Conservation (phyloP, 2,888 invertebrate species). For the Amphipoea oculea region DNA sequence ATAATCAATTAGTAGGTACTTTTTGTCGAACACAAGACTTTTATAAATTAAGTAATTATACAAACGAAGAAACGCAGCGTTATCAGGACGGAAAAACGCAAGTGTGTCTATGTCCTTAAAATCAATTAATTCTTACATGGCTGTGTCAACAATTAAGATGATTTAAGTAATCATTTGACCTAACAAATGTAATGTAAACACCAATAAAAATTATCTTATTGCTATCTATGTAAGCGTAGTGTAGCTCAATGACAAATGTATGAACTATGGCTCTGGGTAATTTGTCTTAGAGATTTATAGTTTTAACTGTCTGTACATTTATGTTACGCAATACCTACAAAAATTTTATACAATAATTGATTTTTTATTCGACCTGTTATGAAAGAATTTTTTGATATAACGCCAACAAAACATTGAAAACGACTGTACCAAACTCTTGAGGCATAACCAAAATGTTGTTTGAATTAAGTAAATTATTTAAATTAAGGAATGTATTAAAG, state of each 20-base stretch:
- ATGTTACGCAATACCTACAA: not conserved
- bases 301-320: not conserved
- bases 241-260: slow-evolving; percentile 29
- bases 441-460: no score
- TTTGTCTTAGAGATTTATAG: slow-evolving; percentile 21
- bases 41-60: no score
- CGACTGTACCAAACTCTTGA: no score
- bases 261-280: slow-evolving; percentile 21
- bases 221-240: slow-evolving; percentile 16
- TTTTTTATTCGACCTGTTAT: no score
- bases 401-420: no score
- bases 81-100: not conserved
- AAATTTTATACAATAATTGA: no score
- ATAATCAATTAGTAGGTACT: not conserved
- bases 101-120: not conserved
- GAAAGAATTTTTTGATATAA: no score
- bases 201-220: slow-evolving; percentile 54
- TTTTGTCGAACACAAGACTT: not conserved
- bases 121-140: slow-evolving; percentile 31
- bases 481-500: no score
- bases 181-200: slow-evolving; percentile 46
- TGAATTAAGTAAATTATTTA: no score
- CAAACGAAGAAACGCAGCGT: not conserved
- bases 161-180: slow-evolving; percentile 49
- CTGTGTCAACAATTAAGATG: slow-evolving; percentile 23